Conservation (phyloP, 2,888 invertebrate species). For the Abscondita cerata region DNA sequence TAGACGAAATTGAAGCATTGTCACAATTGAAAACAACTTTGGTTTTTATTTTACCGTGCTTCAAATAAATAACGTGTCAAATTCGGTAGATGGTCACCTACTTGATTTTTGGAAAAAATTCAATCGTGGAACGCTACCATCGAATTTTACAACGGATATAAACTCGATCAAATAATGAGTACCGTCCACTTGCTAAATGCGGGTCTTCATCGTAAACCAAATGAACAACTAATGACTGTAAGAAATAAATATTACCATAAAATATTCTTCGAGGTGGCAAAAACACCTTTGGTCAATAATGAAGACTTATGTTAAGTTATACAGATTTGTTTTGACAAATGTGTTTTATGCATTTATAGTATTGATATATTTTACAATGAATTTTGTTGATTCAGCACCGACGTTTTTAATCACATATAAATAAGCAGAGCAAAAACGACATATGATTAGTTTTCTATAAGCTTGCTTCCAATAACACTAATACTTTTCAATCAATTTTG, state of each 20-base stretch:
- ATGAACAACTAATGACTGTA: constrained; percentile 83
- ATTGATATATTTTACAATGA: constrained; percentile 3
- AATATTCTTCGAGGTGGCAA: constrained; percentile 92
- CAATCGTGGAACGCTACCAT: constrained; percentile 78
- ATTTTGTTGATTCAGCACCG: too few relatives aligned
- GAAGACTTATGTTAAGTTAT: constrained; percentile 37
- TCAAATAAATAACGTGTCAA: too few relatives aligned
- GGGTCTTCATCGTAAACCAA: constrained; percentile 78
- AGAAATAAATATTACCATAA: constrained; percentile 93
- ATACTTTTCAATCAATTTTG: too few relatives aligned
- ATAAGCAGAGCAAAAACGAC: too few relatives aligned
- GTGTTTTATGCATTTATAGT: constrained; percentile 23
- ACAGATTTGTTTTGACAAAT: constrained; percentile 13
- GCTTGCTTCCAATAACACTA: too few relatives aligned
- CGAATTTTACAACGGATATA: constrained; percentile 83
- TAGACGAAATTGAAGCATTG: too few relatives aligned
- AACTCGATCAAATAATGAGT: constrained; percentile 73
- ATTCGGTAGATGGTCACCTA: too few relatives aligned
- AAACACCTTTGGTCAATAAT: constrained; percentile 69
- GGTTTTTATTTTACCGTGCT: too few relatives aligned
- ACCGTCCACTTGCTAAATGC: constrained; percentile 77
- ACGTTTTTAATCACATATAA: too few relatives aligned
- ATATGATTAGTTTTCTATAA: too few relatives aligned
- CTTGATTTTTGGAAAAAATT: constrained; percentile 82
- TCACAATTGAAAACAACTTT: too few relatives aligned